Evolutionary conservation across 2,888 invertebrate species (phyloP), one percentile per base, ranked within the genome.

Genomic region (Pollenia griseotomentosa): DNA sequence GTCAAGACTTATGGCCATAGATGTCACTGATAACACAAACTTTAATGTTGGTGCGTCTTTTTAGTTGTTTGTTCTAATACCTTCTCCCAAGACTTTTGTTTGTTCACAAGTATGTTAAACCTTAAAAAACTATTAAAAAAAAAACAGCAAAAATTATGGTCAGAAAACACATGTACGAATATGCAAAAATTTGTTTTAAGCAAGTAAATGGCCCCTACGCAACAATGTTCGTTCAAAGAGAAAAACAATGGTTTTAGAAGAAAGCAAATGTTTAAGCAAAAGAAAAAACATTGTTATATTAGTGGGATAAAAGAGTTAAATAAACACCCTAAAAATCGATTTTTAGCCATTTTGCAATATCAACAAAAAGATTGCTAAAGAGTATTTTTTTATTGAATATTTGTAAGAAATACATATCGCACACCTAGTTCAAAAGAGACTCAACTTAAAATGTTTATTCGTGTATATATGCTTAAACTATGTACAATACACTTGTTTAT

Each of bases 1-100:
- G 86, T 87, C 86, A 87, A 87, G 86, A 87, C 86, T 87, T 87
- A 81, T 87, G 83, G 83, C 80, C 80, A 81, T 53, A 80, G 86
- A 87, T 87, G 83, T 87, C 86, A 80, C 42, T 19, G 86, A 87
- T 87, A 87, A 87, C 59, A 61, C 53, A 79, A 46, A 33, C 33
- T 66, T 48, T 53, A 9, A 84, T 48, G 53, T 81, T 77, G 51
- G 51, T 59, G 70, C 70, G 42, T 68, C 65, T 33, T 74, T 42
- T 33, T 33, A 33, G 33, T 33, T 33, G 33, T 33, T 46, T 78
- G 48, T 79, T 79, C 11, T 55, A 53, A 74, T 70, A 75, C 42
- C 75, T 51, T 55, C 46, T 75, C 9, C 44, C 48, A 51, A 75
- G 66, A 12, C 48, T 44, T 82, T 42, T 33, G 5, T 51, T 55